These are phyloP conservation scores for Rhabdophis nuchalis DNA, from an alignment of 2,797 vertebrate species.

Conservation along the genomic window DNA sequence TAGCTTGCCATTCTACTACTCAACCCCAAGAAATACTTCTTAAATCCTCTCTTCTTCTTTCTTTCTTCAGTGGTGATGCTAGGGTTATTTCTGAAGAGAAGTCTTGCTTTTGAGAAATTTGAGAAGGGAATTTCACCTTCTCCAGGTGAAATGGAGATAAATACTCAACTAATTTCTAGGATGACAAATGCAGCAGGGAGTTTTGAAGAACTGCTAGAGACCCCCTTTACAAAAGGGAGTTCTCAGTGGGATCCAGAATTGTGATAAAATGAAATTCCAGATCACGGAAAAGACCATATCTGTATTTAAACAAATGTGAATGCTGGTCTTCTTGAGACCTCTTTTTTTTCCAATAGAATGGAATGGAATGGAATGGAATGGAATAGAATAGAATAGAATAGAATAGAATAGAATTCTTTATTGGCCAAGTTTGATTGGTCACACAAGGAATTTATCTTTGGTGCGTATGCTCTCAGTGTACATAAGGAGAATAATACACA, in stretches of 20 bases:
- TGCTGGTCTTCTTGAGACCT: neutral
- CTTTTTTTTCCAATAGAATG: neutral
- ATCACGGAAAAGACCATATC: neutral
- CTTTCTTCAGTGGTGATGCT: neutral
- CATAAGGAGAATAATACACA: no score
- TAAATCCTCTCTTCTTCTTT: neutral
- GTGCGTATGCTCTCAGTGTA: no score
- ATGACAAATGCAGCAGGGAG: neutral
- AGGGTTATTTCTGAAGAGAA: neutral
- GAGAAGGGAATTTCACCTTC: neutral
- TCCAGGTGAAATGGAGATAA: neutral
- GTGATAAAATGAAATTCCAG: neutral
- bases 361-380: no score
- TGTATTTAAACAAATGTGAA: neutral
- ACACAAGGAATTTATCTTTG: no score
- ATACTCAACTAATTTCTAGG: neutral
- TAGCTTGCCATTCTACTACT: neutral
- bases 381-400: no score
- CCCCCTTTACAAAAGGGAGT: neutral
- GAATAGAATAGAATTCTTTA: no score
- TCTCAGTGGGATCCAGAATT: neutral
- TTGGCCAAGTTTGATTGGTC: no score
- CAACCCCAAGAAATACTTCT: neutral
- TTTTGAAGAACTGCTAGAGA: neutral
- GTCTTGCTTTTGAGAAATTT: neutral